phyloP scores from a whole-genome alignment of 2,797 vertebrate genomes.

The Cephalopachus bancanus region DNA sequence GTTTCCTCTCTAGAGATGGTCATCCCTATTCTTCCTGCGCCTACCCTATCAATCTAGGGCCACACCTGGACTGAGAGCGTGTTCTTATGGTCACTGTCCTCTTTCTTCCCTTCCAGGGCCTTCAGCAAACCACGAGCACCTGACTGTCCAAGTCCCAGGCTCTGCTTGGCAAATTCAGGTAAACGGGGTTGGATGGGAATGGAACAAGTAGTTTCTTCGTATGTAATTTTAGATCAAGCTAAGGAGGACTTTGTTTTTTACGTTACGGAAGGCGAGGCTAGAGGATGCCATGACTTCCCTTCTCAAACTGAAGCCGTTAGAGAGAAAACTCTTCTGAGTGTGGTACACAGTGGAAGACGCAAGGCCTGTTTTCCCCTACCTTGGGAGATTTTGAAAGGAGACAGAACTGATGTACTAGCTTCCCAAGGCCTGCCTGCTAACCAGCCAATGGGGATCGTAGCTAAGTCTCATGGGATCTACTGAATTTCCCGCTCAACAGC shows the following conservation, averaged over 20 bases:
- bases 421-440: background rate
- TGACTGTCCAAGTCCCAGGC: background rate
- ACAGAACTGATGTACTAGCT: background rate
- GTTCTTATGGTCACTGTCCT: background rate
- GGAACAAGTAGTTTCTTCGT: background rate
- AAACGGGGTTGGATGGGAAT: background rate
- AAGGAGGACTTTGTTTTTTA: background rate
- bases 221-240: conserved; percentile 2
- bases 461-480: background rate
- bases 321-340: background rate
- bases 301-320: background rate
- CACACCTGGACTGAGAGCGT: background rate
- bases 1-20: background rate
- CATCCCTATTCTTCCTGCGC: background rate
- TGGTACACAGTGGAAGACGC: background rate
- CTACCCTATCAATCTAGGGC: background rate
- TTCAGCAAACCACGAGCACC: background rate
- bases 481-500: background rate
- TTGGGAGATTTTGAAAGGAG: conserved; percentile 12
- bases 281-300: background rate
- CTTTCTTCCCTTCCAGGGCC: background rate
- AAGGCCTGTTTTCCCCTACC: background rate
- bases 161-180: conserved; percentile 8
- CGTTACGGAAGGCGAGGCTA: background rate
- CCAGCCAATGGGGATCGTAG: background rate